Conservation (phyloP, 2,797 vertebrate species). For the Pitangus sulphuratus region DNA sequence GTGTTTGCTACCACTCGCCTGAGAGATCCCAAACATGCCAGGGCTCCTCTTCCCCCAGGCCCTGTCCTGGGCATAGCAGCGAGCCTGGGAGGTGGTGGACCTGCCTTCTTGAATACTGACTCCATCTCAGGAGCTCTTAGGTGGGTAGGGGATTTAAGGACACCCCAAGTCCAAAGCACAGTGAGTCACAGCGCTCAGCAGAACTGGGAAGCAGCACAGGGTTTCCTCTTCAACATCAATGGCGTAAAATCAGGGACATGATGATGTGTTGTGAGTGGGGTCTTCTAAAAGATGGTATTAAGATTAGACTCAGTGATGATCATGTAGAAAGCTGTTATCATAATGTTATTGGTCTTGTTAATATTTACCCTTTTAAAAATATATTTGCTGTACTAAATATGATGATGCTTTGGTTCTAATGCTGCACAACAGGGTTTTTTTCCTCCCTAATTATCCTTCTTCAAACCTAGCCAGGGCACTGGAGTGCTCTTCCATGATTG, state of each 20-base stretch:
- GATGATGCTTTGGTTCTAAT: not conserved
- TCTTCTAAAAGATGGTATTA: not conserved
- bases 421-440: rapidly evolving
- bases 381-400: not conserved
- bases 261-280: not conserved
- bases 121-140: not conserved
- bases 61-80: not conserved
- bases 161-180: not conserved
- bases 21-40: rapidly evolving
- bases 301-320: not conserved
- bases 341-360: not conserved
- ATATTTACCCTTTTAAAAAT: not conserved
- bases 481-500: not conserved
- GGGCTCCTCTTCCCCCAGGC: not conserved
- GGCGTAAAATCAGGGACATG: not conserved
- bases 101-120: not conserved
- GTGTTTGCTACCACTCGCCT: not conserved
- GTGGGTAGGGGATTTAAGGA: not conserved
- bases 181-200: not conserved
- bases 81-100: not conserved
- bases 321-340: not conserved
- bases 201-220: not conserved
- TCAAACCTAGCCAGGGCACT: not conserved
- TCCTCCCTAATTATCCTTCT: not conserved
- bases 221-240: not conserved